Percentiles rank a stretch among this genome's conserved stretches.
phyloP scores from a whole-genome alignment of 2,888 invertebrate genomes.

The Archips xylosteana region DNA sequence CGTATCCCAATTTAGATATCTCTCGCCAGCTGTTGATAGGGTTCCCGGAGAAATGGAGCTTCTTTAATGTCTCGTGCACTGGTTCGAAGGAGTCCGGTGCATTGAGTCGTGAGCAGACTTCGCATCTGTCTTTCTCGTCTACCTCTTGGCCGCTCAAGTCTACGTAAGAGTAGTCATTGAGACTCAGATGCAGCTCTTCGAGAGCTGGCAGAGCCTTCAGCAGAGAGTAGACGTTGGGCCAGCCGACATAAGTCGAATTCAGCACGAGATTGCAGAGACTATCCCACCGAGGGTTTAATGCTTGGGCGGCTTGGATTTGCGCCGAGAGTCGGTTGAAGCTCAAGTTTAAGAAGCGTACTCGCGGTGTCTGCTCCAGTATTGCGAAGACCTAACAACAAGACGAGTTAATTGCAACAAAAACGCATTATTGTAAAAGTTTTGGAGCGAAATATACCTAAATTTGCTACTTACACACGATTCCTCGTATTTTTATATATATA shows the following conservation, averaged over 20 bases:
- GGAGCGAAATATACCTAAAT: neutral
- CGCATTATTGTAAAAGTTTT: neutral
- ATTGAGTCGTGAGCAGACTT: constrained; percentile 73
- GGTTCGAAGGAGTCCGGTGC: constrained; percentile 66
- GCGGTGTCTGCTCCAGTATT: constrained; percentile 94
- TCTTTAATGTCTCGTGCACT: constrained; percentile 89
- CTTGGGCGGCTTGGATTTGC: constrained; percentile 86
- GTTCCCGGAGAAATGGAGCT: constrained; percentile 95
- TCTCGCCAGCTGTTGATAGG: constrained; percentile 94
- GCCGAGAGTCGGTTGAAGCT: constrained; percentile 94
- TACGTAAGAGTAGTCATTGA: constrained; percentile 94
- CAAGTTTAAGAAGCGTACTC: constrained; percentile 95
- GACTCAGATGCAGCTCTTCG: constrained; percentile 96
- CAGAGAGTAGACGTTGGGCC: constrained; percentile 92
- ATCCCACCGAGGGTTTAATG: constrained; percentile 81
- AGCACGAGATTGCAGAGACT: constrained; percentile 92
- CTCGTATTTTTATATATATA: too few relatives aligned
- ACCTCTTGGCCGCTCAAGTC: constrained; percentile 85
- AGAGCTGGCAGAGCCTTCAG: constrained; percentile 91
- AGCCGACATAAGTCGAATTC: constrained; percentile 94
- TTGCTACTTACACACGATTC: too few relatives aligned
- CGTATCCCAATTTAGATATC: constrained; percentile 92
- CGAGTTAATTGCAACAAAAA: constrained; percentile 45
- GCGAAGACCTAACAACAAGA: constrained; percentile 89
- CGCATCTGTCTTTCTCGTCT: constrained; percentile 71